These are phyloP conservation scores for Anticlea derivata DNA, from an alignment of 2,888 invertebrate species.

Conservation along the genomic window DNA sequence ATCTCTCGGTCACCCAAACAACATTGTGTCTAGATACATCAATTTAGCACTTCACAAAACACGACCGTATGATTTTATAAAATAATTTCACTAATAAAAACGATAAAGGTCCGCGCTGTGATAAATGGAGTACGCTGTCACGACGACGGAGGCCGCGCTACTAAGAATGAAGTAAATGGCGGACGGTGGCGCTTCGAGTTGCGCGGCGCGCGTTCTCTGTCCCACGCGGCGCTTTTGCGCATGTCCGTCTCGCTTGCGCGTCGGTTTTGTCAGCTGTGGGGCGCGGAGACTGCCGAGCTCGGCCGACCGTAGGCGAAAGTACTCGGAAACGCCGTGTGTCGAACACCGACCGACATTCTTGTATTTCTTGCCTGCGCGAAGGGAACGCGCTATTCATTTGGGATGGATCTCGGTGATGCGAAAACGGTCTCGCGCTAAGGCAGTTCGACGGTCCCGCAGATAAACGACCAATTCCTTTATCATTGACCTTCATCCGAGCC, in stretches of 20 bases:
- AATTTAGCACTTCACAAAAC: constrained; percentile 56
- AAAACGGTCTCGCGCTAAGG: constrained; percentile 21
- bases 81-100: constrained; percentile 74
- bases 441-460: constrained; percentile 24
- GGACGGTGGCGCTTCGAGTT: constrained; percentile 73
- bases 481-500: constrained; percentile 27
- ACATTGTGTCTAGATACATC: constrained; percentile 59
- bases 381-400: constrained; percentile 41
- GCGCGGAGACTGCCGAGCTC: constrained; percentile 66
- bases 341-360: constrained; percentile 54
- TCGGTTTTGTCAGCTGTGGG: constrained; percentile 78
- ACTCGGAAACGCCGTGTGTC: constrained; percentile 62
- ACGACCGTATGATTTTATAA: constrained; percentile 65
- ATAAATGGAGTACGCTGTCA: constrained; percentile 72
- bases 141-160: constrained; percentile 70
- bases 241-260: constrained; percentile 57
- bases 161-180: constrained; percentile 80
- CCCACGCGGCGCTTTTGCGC: constrained; percentile 39
- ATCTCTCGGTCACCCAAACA: constrained; percentile 52
- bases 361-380: constrained; percentile 48
- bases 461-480: constrained; percentile 17
- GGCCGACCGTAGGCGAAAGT: constrained; percentile 77
- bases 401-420: constrained; percentile 36
- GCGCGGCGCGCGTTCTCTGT: constrained; percentile 63
- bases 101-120: constrained; percentile 62